phyloP scores from a whole-genome alignment of 2,797 vertebrate species.

The Sciurus vulgaris region DNA sequence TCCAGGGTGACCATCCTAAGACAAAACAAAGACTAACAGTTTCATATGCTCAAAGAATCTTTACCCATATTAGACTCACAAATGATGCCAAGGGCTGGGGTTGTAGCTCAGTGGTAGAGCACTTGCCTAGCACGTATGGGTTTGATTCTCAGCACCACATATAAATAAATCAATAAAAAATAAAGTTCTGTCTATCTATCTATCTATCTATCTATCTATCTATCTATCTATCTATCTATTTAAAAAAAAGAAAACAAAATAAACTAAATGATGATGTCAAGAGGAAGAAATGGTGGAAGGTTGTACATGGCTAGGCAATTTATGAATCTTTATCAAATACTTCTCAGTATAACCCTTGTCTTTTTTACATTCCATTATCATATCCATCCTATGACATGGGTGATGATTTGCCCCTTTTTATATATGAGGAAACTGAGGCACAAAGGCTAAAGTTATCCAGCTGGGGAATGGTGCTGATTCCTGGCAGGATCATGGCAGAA shows the following conservation, averaged over 20 bases:
- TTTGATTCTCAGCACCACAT: too few species aligned
- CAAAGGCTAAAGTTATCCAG: neutral
- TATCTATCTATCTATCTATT: too few species aligned
- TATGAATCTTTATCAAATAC: neutral
- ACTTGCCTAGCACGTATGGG: too few species aligned
- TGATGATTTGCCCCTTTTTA: neutral
- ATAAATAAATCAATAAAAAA: too few species aligned
- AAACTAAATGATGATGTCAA: neutral
- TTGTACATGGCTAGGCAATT: neutral
- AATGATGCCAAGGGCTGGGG: neutral
- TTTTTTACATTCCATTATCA: conserved; percentile 15
- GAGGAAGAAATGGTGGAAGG: neutral
- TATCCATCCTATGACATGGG: neutral
- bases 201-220: too few species aligned
- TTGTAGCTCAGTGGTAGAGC: too few species aligned
- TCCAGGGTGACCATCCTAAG: conserved; percentile 51
- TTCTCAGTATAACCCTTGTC: neutral
- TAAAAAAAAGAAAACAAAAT: too few species aligned
- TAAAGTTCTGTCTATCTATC: too few species aligned
- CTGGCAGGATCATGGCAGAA: neutral
- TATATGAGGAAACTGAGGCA: conserved; percentile 17
- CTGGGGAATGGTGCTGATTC: neutral
- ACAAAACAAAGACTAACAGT: conserved; percentile 50
- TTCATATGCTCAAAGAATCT: conserved; percentile 13
- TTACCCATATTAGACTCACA: conserved; percentile 2